Evolutionary conservation across 2,113 vertebrate genomes (phyloP).

Genomic region (Merops nubicus): DNA sequence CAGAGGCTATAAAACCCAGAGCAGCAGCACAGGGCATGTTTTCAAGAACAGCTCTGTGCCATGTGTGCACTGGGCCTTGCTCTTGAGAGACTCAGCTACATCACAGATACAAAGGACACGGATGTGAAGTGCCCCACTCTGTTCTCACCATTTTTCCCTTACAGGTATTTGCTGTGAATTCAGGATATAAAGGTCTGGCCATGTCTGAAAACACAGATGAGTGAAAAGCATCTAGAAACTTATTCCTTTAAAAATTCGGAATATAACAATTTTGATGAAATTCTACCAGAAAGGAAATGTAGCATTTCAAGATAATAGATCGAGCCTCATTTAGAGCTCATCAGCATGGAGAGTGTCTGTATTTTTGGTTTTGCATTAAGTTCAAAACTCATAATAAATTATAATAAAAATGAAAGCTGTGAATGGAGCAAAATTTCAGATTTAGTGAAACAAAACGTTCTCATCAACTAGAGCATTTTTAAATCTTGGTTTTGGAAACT

Average conservation of each 20-base stretch:
- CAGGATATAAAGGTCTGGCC: neutral
- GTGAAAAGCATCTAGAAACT: neutral
- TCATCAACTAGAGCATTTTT: neutral
- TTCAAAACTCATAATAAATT: neutral
- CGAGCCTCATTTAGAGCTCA: neutral
- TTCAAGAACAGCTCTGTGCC: neutral
- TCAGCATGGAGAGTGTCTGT: neutral
- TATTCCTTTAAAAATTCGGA: neutral
- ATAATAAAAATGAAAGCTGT: neutral
- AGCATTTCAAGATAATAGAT: neutral
- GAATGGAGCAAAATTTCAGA: neutral
- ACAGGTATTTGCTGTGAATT: neutral
- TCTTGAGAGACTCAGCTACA: neutral
- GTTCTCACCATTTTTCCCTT: neutral
- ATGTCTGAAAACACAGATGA: neutral
- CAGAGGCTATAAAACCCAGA: neutral
- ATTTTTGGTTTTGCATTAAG: neutral
- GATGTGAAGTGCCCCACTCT: neutral
- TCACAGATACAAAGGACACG: neutral
- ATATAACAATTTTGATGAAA: neutral
- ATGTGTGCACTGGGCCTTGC: rapidly evolving
- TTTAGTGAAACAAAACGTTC: neutral
- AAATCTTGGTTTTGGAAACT: neutral
- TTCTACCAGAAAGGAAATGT: neutral
- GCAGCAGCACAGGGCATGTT: neutral